Evolutionary conservation across 2,113 vertebrate genomes (phyloP), one percentile per base, ranked within the genome.

Genomic region (Mobula birostris): DNA sequence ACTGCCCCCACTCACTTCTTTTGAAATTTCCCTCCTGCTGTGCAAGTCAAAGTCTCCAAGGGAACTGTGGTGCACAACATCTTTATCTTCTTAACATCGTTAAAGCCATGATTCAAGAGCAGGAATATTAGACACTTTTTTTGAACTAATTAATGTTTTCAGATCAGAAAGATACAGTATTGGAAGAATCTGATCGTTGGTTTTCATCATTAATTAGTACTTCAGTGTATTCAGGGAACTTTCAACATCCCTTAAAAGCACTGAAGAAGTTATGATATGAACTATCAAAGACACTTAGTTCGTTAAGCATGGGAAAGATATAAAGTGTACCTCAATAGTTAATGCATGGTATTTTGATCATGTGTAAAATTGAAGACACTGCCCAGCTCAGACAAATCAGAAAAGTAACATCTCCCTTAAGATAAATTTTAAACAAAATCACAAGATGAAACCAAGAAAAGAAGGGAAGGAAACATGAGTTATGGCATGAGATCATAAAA

Each of bases 201-300:
- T 88, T 11, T 88, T 63, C 83, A 88, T 63, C 83, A 88, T 63
- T 63, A 88, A 63, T 63, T 88, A 88, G 58, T 15, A 63, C 58
- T 12, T 88, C 58, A 63, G 83, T 61, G 24, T 63, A 63, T 27
- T 29, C 58, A 63, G 27, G 29, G 27, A 63, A 88, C 12, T 29
- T 85, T 85, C 83, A 88, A 63, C 58, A 88, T 88, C 83, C 58
- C 48, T 85, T 56, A 56, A 48, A 85, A 24, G 82, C 48, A 61
- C 83, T 63, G 29, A 88, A 63, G 83, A 61, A 63, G 27, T 63
- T 56, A 27, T 29, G 17, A 40, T 56, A 88, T n/a, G 3, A 61
- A 88, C 27, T 56, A 87, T 87, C 27, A 88, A 88, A 63, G 83
- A 88, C 29, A 12, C 7, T 58, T 88, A 27, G 83, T 61, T 63